Evolutionary conservation across 2,888 invertebrate genomes (phyloP), one percentile per base, ranked within the genome.

Genomic region (Leptinotarsa tumamoca): DNA sequence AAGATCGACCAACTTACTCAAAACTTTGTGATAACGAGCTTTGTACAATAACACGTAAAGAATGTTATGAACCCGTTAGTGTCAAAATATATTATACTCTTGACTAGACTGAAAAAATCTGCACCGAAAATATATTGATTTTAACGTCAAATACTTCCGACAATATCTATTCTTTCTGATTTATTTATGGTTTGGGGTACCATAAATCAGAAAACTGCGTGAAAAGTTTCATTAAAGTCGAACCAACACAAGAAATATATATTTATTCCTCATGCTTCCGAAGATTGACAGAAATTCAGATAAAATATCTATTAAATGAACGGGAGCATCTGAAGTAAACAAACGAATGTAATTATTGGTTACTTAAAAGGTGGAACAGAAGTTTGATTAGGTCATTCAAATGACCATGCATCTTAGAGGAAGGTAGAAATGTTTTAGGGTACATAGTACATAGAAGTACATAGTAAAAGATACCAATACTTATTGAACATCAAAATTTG

Each of bases 111-210:
- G 63, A 71, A 71, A 75, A 73, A 75, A 63, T 63, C 43, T 33
- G 33, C n/a, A 33, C 10, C 17, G 58, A 58, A 23, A 58, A 58
- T 23, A 58, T 58, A 58, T 58, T 17, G 15, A 58, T 27, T 23
- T 15, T 17, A 58, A 58, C 58, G 63, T 63, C 33, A 63, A 33
- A 63, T 43, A 63, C 63, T 63, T 63, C 33, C 82, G 85, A 85
- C 85, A 84, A 85, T 85, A 85, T 85, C 85, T 85, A 85, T 85
- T 85, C 85, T 84, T 84, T 83, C 81, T 81, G 79, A 79, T 79
- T 78, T 79, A 73, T 77, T 74, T 72, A 63, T 71, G 79, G 80
- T 80, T 80, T 80, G 80, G 77, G 79, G 78, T 77, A 80, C 80
- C 84, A 83, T 84, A 83, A 84, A 84, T 84, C 84, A 84, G 79